Conservation (phyloP, 2,888 invertebrate genomes). For the Scelioninae gen. 1 region DNA sequence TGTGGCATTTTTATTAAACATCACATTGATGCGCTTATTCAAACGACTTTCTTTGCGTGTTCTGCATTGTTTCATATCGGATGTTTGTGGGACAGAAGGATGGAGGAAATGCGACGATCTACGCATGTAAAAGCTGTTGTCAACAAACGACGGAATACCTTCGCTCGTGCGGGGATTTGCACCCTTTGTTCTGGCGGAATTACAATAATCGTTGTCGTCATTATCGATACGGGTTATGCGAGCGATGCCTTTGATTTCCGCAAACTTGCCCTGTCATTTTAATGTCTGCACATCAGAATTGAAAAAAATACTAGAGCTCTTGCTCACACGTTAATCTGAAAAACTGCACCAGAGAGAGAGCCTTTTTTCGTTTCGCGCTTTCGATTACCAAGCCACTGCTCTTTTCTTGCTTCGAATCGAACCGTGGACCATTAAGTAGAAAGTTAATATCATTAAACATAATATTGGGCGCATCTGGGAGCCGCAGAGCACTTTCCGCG, state of each 20-base stretch:
- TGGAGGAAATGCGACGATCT: conserved; percentile 42
- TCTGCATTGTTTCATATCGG: conserved; percentile 30
- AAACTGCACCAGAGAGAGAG: conserved; percentile 81
- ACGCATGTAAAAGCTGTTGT: conserved; percentile 64
- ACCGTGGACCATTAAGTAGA: conserved; percentile 84
- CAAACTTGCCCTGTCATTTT: conserved; percentile 15
- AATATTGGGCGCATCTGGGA: conserved; percentile 85
- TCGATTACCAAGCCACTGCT: conserved; percentile 68
- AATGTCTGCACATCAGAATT: conserved; percentile 2
- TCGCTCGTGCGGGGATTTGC: conserved; percentile 71
- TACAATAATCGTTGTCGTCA: conserved; percentile 83
- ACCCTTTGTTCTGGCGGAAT: conserved; percentile 82
- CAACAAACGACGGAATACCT: conserved; percentile 77
- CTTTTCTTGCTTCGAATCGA: conserved; percentile 83
- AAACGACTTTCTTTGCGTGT: conserved; percentile 5
- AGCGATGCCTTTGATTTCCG: conserved; percentile 82
- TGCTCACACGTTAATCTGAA: conserved; percentile 55
- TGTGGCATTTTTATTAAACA: no score
- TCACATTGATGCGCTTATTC: no score
- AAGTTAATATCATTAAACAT: conserved; percentile 85
- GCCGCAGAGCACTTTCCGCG: conserved; percentile 84
- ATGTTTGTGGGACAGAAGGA: conserved; percentile 26
- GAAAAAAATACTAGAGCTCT: not conserved
- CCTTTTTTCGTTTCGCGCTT: conserved; percentile 74
- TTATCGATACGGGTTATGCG: conserved; percentile 82